Percentiles rank a stretch among this genome's conserved stretches.
phyloP scores from a whole-genome alignment of 2,113 vertebrate species.

The Gymnocephalus cernua region DNA sequence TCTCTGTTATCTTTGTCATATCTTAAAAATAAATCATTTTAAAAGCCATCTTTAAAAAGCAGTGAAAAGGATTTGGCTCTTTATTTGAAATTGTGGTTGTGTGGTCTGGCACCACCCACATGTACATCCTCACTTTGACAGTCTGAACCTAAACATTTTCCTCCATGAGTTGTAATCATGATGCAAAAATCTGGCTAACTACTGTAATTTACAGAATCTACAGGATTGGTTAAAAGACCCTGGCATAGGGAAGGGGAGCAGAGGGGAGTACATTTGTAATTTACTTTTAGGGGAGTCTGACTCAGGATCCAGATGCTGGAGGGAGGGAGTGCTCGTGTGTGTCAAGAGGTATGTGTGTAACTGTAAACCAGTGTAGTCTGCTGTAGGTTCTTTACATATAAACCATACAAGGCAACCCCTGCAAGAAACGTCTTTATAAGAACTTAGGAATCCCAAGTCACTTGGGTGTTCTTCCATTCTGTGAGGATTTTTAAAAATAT shows the following conservation, averaged over 20 bases:
- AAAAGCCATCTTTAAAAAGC: slow-evolving; percentile 19
- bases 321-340: slow-evolving; percentile 1
- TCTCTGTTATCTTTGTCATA: not conserved
- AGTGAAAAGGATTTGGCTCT: slow-evolving; percentile 8
- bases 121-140: slow-evolving; percentile 53
- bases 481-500: not conserved
- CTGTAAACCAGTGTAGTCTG: not conserved
- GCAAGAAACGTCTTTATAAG: not conserved
- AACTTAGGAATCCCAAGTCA: not conserved
- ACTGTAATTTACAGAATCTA: slow-evolving; percentile 72
- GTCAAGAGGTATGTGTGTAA: slow-evolving; percentile 8
- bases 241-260: not conserved
- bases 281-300: slow-evolving; percentile 53
- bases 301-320: slow-evolving; percentile 49
- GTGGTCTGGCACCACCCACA: slow-evolving; percentile 70
- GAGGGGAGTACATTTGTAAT: slow-evolving; percentile 33
- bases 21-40: not conserved
- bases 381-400: slow-evolving; percentile 11
- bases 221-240: slow-evolving; percentile 49
- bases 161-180: slow-evolving; percentile 65
- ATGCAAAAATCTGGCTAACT: slow-evolving; percentile 41
- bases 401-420: not conserved
- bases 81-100: slow-evolving; percentile 56
- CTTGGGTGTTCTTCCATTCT: not conserved
- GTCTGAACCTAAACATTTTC: slow-evolving; percentile 72